Base-by-base conservation (phyloP, 2,113 vertebrate genomes). In the Silurus meridionalis region DNA sequence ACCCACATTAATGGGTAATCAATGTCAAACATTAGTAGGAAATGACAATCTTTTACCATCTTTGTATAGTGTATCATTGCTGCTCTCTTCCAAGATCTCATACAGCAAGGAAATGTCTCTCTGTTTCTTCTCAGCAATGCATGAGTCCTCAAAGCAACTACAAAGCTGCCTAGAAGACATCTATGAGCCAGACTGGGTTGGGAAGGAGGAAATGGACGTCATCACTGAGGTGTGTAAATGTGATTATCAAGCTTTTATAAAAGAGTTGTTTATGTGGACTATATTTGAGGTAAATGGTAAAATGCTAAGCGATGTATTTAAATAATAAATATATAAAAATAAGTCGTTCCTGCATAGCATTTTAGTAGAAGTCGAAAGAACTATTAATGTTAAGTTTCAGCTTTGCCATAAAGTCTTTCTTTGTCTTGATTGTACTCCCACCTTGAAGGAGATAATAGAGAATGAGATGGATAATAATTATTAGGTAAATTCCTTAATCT, bases 151-250 rank as follows among this genome's bases (percentile, higher is more conserved):
- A 21, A 98, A 97, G 94, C 96, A 96, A 92, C 95, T 99, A 89
- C 97, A 96, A 6, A 97, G 98, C 89, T 99, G 97, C 92, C 94
- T 99, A 90, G 97, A 97, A 64, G 98, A 99, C 74, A 96, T 99
- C 90, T 99, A 99, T 52, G 98, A 99, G 82, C 96, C 97, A 0
- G 97, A 99, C 0, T 99, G 98, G 98, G 96, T 97, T 19, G 98
- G 98, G 67, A 97, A 97, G 92, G 97, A 97, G 10, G 97, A 99
- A 72, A 95, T 97, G 19, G 96, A 96, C 90, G 91, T 96, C 79
- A 92, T 99, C 61, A 94, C 93, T 9, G 97, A 99, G 97, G 98
- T 99, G 91, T 92, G 92, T 86, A 78, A 81, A 46, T 55, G 4
- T 60, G 11, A 25, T 13, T 13, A 25, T 25, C 23, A 55, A 55